phyloP scores from a whole-genome alignment of 2,888 invertebrate species.

The Ornithoptera alexandrae region DNA sequence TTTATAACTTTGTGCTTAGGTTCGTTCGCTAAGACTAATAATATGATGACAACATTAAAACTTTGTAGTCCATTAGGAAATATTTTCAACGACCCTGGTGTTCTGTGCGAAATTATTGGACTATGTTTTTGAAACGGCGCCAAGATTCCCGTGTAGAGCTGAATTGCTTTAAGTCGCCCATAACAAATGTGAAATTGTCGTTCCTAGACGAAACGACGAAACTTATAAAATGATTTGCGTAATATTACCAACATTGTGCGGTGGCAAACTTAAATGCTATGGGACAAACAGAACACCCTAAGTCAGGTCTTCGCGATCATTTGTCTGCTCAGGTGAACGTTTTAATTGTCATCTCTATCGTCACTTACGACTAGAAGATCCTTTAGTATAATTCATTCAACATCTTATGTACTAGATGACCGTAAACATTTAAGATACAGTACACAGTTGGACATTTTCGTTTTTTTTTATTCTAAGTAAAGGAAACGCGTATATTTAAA shows the following conservation, averaged over 20 bases:
- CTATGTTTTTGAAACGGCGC: slow-evolving; percentile 21
- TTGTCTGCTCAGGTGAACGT: no score
- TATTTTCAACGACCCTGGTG: slow-evolving; percentile 18
- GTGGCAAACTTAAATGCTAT: no score
- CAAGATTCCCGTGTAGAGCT: slow-evolving; percentile 22
- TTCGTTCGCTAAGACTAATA: not conserved
- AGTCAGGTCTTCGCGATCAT: no score
- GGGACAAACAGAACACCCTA: no score
- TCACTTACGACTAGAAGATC: no score
- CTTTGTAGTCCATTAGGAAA: slow-evolving; percentile 8
- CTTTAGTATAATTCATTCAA: no score
- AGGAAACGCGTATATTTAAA: no score
- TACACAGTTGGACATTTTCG: no score
- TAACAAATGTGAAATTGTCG: slow-evolving; percentile 22
- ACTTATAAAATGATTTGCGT: not conserved
- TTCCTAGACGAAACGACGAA: not conserved
- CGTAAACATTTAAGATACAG: no score
- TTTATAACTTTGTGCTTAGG: not conserved
- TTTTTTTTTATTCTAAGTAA: no score
- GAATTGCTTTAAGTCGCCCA: slow-evolving; percentile 24
- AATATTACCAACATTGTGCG: not conserved
- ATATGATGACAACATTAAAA: not conserved
- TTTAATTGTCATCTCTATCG: no score
- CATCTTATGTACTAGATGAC: no score
- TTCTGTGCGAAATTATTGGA: slow-evolving; percentile 15